A percentile compares a stretch with the other conserved stretches of the same genome.
Conservation (phyloP, 92 coral and sea anemone genomes). For the Parazoanthus darwini region DNA sequence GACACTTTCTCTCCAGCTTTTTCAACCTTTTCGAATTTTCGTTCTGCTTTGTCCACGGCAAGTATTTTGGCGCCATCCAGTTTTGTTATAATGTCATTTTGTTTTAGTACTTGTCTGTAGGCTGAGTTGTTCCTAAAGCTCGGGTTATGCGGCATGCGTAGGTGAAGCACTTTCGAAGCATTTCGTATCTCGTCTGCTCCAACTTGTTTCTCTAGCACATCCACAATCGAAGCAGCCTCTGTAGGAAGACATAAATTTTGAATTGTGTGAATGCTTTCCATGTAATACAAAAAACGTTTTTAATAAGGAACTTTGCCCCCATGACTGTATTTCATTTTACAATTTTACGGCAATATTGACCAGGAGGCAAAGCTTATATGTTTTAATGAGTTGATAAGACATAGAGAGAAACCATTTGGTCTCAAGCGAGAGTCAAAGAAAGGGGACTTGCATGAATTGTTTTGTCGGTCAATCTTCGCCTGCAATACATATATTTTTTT, state of each 20-base stretch:
- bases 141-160: slow-evolving; percentile 58
- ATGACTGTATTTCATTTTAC: too few species aligned
- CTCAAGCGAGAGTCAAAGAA: too few species aligned
- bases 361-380: too few species aligned
- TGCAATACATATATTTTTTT: too few species aligned
- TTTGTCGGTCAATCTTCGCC: too few species aligned
- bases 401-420: too few species aligned
- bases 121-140: slow-evolving; percentile 41
- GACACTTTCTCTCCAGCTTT: slow-evolving; percentile 61
- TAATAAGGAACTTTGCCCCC: not conserved
- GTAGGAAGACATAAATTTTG: not conserved
- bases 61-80: slow-evolving; percentile 80
- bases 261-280: not conserved
- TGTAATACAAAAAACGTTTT: not conserved
- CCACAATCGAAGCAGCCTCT: slow-evolving; percentile 74
- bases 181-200: slow-evolving; percentile 74
- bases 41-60: slow-evolving; percentile 69
- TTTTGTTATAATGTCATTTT: slow-evolving; percentile 65
- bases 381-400: too few species aligned
- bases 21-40: slow-evolving; percentile 48
- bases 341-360: too few species aligned
- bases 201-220: slow-evolving; percentile 62
- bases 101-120: slow-evolving; percentile 59
- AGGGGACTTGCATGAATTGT: too few species aligned
- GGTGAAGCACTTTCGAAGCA: slow-evolving; percentile 66